A percentile compares a stretch with the other conserved stretches of the same genome.
Evolutionary conservation across 23 tunicate genomes (phyloP).

Genomic region (Styela plicata): DNA sequence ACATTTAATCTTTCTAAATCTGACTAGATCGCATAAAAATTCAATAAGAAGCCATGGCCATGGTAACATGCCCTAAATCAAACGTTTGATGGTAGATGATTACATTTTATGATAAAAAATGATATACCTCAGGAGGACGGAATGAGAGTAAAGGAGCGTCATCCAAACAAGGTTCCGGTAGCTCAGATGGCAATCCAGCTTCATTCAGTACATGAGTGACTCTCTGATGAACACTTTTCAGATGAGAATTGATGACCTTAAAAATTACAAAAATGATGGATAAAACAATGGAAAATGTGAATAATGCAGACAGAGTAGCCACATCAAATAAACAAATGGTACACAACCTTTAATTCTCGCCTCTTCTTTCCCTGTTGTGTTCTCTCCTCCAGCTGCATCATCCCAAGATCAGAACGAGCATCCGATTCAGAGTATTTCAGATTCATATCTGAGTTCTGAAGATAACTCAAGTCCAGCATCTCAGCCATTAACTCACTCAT

Average conservation of each 20-base stretch:
- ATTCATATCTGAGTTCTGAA: background rate
- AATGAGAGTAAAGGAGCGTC: background rate
- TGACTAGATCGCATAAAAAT: too few species aligned
- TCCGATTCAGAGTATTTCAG: background rate
- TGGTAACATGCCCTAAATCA: too few species aligned
- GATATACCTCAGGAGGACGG: conserved; percentile 21
- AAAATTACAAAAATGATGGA: too few species aligned
- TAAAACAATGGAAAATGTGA: background rate
- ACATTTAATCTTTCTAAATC: too few species aligned
- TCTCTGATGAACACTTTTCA: conserved; percentile 34
- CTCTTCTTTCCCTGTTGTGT: conserved; percentile 9
- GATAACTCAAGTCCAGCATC: conserved; percentile 32
- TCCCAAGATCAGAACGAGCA: background rate
- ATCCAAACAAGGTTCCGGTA: conserved; percentile 39
- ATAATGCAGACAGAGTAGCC: background rate
- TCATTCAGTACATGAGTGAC: conserved; percentile 36
- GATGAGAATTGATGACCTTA: conserved; percentile 14
- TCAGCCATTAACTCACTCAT: conserved; percentile 67
- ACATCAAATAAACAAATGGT: background rate
- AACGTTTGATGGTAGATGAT: too few species aligned
- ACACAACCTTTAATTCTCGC: conserved; percentile 12
- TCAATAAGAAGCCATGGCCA: too few species aligned
- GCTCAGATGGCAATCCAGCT: conserved; percentile 41
- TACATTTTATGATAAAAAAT: background rate
- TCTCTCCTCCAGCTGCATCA: background rate